phyloP scores from a whole-genome alignment of 2,113 vertebrate genomes.

The Podiceps cristatus region DNA sequence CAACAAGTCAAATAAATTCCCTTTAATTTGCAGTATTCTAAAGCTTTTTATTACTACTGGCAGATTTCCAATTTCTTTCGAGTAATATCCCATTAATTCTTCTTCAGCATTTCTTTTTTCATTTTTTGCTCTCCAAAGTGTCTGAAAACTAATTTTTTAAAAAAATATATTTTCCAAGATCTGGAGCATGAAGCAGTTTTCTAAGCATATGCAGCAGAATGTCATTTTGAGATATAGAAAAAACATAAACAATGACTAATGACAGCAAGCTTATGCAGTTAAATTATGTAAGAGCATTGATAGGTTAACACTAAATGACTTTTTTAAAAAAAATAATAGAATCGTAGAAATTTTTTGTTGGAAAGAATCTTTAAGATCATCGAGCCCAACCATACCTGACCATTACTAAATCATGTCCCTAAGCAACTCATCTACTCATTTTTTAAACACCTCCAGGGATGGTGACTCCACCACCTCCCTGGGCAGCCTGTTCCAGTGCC shows the following conservation, averaged over 20 bases:
- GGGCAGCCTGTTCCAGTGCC: too few relatives aligned
- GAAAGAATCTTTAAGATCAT: too few relatives aligned
- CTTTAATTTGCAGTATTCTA: background rate
- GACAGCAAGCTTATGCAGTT: background rate
- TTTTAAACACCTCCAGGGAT: too few relatives aligned
- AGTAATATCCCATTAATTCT: background rate
- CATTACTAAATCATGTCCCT: too few relatives aligned
- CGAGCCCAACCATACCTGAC: too few relatives aligned
- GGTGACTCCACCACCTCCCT: too few relatives aligned
- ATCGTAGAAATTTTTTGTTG: too few relatives aligned
- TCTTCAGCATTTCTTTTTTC: background rate
- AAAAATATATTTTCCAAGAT: background rate
- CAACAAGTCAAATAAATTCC: background rate
- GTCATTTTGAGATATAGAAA: background rate
- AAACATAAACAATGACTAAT: background rate
- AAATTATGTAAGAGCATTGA: background rate
- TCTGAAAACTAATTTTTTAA: rapidly evolving
- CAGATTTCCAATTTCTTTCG: background rate
- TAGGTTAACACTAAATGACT: background rate
- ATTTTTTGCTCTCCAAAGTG: background rate
- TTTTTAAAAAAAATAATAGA: background rate
- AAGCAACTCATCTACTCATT: too few relatives aligned
- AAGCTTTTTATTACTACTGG: background rate
- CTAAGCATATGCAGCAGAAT: background rate
- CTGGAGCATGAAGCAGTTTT: background rate